Base-by-base conservation (phyloP, 2,888 invertebrate species). In the Drosophila colorata region DNA sequence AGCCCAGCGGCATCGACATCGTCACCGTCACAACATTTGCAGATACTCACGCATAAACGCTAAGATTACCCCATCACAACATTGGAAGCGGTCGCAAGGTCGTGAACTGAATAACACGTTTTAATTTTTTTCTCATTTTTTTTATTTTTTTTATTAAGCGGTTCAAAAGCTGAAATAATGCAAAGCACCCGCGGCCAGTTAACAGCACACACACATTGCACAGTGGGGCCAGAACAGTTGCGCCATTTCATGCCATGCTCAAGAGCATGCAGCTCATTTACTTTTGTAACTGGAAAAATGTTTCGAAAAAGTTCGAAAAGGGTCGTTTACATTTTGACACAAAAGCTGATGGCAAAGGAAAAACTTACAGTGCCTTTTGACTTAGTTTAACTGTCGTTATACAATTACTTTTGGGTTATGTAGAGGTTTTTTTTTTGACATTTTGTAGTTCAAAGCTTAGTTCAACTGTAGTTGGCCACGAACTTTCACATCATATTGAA, bases 171-270 rank as follows among this genome's bases (percentile, higher is more conserved):
- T 69, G 61, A 70, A 72, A 75, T 64, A 74, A 69, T 46, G 47
- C 61, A 78, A 69, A 72, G 33, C 66, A 66, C 79, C 82, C 64
- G 61, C 70, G 82, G 80, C 69, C 64, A 72, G 78, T 58, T 71
- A 74, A 72, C 74, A 74, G 43, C 31, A 28, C 55, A 33, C 18
- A 13, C 20, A 48, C 25, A 16, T 16, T 16, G 57, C 77, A 74
- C 67, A 71, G 72, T 74, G 76, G 56, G 16, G 40, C 47, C 48
- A 67, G 31, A 18, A 37, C 53, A 18, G 20, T 31, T 16, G 7
- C 8, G 13, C 11, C 37, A 18, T 9, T 4, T 56, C n/a, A 13
- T n/a, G n/a, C 8, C 14, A 7, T 14, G 25, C 11, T 6, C 1
- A 1, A 2, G 25, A 5, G 25, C 25, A 5, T 25, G 7, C 7